These are phyloP conservation scores for Eristalinus sepulchralis DNA, from an alignment of 2,888 invertebrate species.

Conservation along the genomic window DNA sequence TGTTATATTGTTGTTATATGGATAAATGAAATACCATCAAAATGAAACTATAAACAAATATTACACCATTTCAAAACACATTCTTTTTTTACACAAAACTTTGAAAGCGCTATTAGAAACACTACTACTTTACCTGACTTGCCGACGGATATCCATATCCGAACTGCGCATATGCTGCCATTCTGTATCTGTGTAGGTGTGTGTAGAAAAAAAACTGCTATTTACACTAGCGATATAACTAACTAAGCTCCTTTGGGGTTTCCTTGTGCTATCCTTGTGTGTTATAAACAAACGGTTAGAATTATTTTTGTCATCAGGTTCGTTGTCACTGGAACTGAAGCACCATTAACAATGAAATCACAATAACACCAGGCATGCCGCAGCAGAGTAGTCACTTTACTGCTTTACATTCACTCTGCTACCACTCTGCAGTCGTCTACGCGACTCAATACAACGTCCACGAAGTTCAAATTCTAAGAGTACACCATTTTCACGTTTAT, in stretches of 20 bases:
- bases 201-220: slow-evolving; percentile 53
- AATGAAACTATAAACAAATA: background rate
- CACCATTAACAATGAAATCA: slow-evolving; percentile 49
- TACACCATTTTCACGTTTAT: slow-evolving; percentile 53
- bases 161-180: slow-evolving; percentile 93
- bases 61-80: background rate
- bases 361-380: slow-evolving; percentile 47
- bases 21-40: too few relatives aligned
- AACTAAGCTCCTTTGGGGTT: slow-evolving; percentile 62
- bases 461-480: slow-evolving; percentile 12
- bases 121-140: slow-evolving; percentile 88
- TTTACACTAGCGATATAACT: slow-evolving; percentile 64
- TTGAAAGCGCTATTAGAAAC: background rate
- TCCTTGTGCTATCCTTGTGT: slow-evolving; percentile 61
- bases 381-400: slow-evolving; percentile 38
- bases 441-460: background rate
- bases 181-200: slow-evolving; percentile 67
- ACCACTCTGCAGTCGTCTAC: slow-evolving; percentile 21
- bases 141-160: slow-evolving; percentile 96
- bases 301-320: slow-evolving; percentile 63
- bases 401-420: slow-evolving; percentile 23
- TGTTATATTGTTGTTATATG: too few relatives aligned
- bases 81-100: background rate
- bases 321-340: slow-evolving; percentile 57
- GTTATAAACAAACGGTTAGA: slow-evolving; percentile 66